These are phyloP conservation scores for Melinopterus prodromus DNA, from an alignment of 2,888 invertebrate genomes.

Conservation along the genomic window DNA sequence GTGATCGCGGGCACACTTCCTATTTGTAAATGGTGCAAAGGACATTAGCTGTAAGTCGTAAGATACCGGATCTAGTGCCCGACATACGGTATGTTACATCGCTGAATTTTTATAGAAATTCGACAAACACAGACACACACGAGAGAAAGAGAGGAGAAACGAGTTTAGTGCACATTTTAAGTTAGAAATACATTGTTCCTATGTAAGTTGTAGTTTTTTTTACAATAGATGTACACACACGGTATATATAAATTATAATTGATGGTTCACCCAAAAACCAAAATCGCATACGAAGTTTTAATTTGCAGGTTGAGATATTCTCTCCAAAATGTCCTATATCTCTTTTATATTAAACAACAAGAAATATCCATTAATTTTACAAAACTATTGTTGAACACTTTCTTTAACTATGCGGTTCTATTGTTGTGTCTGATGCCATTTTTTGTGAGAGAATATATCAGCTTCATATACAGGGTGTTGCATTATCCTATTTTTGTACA, in stretches of 20 bases:
- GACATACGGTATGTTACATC: conserved; percentile 33
- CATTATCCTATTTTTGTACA: neutral
- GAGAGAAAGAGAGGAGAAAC: conserved; percentile 25
- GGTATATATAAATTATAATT: conserved; percentile 33
- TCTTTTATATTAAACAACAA: neutral
- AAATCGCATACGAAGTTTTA: conserved; percentile 8
- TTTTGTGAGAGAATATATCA: neutral
- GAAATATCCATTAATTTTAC: neutral
- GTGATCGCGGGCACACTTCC: conserved; percentile 45
- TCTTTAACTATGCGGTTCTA: neutral
- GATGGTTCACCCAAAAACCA: conserved; percentile 18
- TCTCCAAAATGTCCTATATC: neutral
- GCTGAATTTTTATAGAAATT: conserved; percentile 29
- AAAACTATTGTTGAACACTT: neutral
- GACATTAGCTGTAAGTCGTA: conserved; percentile 30
- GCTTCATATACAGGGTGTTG: neutral
- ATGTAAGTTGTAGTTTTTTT: conserved; percentile 40
- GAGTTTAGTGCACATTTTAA: conserved; percentile 36
- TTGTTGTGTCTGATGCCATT: neutral
- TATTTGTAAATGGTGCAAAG: conserved; percentile 47
- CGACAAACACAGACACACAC: conserved; percentile 34
- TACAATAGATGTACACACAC: conserved; percentile 19
- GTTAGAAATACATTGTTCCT: conserved; percentile 45
- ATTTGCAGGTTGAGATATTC: neutral
- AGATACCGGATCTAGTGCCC: conserved; percentile 33